Conservation (phyloP, 2,797 vertebrate genomes). For the Oreortyx pictus region DNA sequence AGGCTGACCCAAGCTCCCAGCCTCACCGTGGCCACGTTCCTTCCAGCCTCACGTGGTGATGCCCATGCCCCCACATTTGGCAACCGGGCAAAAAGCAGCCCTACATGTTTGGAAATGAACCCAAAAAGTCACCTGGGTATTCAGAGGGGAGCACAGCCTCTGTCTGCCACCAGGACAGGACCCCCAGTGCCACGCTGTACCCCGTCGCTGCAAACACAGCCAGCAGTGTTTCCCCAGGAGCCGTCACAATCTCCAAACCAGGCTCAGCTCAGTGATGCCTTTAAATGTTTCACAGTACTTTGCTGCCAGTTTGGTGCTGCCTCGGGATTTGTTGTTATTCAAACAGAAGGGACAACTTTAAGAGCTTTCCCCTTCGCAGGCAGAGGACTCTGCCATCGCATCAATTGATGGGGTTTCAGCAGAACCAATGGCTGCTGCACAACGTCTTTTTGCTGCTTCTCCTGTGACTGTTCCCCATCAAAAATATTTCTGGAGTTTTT, state of each 20-base stretch:
- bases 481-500: slow-evolving; percentile 54
- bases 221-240: not conserved
- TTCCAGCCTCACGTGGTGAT: not conserved
- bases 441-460: slow-evolving; percentile 26
- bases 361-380: slow-evolving; percentile 30
- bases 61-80: rapidly evolving
- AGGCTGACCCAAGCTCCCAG: not conserved
- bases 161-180: not conserved
- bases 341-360: slow-evolving; percentile 51
- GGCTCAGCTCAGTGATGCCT: not conserved
- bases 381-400: slow-evolving; percentile 15
- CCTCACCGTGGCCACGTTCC: not conserved
- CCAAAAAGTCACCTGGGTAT: not conserved
- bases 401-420: slow-evolving; percentile 56
- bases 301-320: slow-evolving; percentile 6
- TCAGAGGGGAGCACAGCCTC: not conserved
- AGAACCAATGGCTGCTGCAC: slow-evolving; percentile 39
- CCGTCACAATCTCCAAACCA: slow-evolving; percentile 27
- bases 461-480: slow-evolving; percentile 46
- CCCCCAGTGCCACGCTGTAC: not conserved
- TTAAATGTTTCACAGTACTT: slow-evolving; percentile 44
- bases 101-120: not conserved
- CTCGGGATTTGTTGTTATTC: slow-evolving; percentile 52
- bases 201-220: not conserved
- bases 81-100: not conserved